Conservation (phyloP, 2,113 vertebrate species). For the Carlito syrichta region DNA sequence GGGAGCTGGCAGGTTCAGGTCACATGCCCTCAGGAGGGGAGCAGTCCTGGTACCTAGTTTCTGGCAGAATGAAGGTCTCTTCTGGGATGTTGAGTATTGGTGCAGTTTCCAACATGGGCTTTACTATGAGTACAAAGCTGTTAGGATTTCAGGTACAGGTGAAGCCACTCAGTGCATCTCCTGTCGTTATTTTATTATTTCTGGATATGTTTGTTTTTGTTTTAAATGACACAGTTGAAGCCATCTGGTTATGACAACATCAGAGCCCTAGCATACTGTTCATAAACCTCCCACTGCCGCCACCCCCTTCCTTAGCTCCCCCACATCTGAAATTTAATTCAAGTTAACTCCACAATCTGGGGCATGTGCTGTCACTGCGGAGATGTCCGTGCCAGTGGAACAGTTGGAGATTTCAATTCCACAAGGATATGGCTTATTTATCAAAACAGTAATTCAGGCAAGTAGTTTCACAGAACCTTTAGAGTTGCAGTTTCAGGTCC, state of each 20-base stretch:
- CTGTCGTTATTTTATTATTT: slow-evolving; percentile 10
- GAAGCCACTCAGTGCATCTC: slow-evolving; percentile 35
- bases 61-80: neutral
- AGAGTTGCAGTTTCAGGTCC: neutral
- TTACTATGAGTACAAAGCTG: neutral
- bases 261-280: slow-evolving; percentile 80
- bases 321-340: slow-evolving; percentile 78
- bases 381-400: slow-evolving; percentile 77
- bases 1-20: neutral
- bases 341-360: slow-evolving; percentile 76
- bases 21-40: slow-evolving; percentile 3
- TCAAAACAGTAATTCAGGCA: slow-evolving; percentile 75
- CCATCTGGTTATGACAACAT: slow-evolving; percentile 82
- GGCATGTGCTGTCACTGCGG: slow-evolving; percentile 73
- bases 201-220: slow-evolving; percentile 70
- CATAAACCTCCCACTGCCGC: slow-evolving; percentile 79
- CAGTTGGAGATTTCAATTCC: slow-evolving; percentile 81
- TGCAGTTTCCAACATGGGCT: neutral
- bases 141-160: slow-evolving; percentile 3
- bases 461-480: slow-evolving; percentile 46
- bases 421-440: slow-evolving; percentile 77
- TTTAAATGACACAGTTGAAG: slow-evolving; percentile 79
- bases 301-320: slow-evolving; percentile 72
- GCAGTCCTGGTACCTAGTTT: neutral
- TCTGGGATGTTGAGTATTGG: neutral